A percentile compares a stretch with the other conserved stretches of the same genome.
Conservation (phyloP, 2,797 vertebrate genomes). For the Danionella dracula region DNA sequence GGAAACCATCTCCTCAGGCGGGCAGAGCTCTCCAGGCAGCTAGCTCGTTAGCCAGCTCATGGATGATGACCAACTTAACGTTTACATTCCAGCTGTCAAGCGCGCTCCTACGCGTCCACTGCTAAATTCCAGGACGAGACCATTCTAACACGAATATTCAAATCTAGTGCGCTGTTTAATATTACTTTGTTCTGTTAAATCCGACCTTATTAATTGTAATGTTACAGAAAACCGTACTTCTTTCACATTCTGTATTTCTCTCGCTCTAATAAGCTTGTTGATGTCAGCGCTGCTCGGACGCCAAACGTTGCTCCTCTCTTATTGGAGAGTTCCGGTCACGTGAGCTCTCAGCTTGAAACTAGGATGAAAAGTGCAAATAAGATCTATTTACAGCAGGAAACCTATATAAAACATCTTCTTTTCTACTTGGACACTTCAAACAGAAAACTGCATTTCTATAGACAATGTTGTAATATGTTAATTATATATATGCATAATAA, state of each 20-base stretch:
- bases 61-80: neutral
- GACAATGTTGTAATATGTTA: too few species aligned
- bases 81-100: slow-evolving; percentile 20
- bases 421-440: too few species aligned
- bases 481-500: too few species aligned
- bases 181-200: neutral
- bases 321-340: slow-evolving; percentile 43
- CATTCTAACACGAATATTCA: neutral
- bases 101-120: neutral
- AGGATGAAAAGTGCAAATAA: neutral
- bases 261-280: slow-evolving; percentile 42
- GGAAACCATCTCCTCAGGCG: neutral
- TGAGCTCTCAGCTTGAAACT: slow-evolving; percentile 12
- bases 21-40: neutral
- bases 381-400: too few species aligned
- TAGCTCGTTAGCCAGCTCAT: slow-evolving; percentile 13
- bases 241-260: neutral
- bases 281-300: slow-evolving; percentile 23
- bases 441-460: neutral
- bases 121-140: slow-evolving; percentile 3
- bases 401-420: too few species aligned
- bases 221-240: neutral
- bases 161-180: too few species aligned
- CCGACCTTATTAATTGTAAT: neutral
- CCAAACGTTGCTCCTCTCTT: neutral